Percentiles rank a stretch among this genome's conserved stretches.
Evolutionary conservation across 2,113 vertebrate species (phyloP).

Genomic region (Myanophis thanlyinensis): DNA sequence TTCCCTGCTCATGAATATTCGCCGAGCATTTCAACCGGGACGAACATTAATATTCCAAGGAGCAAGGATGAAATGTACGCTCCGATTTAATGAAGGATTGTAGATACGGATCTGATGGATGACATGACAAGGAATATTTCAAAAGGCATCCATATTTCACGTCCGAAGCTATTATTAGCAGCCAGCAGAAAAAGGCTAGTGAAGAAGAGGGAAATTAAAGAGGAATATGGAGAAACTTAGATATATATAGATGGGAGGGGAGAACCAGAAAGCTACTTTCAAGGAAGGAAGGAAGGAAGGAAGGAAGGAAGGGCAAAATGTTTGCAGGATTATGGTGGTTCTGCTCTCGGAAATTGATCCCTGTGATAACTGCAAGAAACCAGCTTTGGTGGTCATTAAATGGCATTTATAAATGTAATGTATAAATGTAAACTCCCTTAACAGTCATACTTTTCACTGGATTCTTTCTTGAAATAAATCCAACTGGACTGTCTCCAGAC

Average conservation of each 20-base stretch:
- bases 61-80: constrained; percentile 60
- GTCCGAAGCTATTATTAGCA: constrained; percentile 29
- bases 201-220: background rate
- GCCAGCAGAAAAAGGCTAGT: constrained; percentile 18
- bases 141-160: constrained; percentile 50
- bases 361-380: background rate
- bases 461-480: background rate
- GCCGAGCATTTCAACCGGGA: constrained; percentile 58
- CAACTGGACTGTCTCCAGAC: background rate
- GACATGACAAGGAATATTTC: constrained; percentile 38
- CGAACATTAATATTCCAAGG: constrained; percentile 63
- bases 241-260: background rate
- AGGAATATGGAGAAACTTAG: background rate
- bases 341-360: background rate
- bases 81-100: constrained; percentile 60
- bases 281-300: background rate
- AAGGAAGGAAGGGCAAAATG: background rate
- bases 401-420: no score
- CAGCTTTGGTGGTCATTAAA: background rate
- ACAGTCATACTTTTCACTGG: background rate
- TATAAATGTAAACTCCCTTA: background rate
- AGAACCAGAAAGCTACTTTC: background rate
- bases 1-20: constrained; percentile 61
- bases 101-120: constrained; percentile 57
- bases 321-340: background rate